These are phyloP conservation scores for Pseudococcus jackbeardsleyi DNA, from an alignment of 2,888 invertebrate species.

Conservation along the genomic window DNA sequence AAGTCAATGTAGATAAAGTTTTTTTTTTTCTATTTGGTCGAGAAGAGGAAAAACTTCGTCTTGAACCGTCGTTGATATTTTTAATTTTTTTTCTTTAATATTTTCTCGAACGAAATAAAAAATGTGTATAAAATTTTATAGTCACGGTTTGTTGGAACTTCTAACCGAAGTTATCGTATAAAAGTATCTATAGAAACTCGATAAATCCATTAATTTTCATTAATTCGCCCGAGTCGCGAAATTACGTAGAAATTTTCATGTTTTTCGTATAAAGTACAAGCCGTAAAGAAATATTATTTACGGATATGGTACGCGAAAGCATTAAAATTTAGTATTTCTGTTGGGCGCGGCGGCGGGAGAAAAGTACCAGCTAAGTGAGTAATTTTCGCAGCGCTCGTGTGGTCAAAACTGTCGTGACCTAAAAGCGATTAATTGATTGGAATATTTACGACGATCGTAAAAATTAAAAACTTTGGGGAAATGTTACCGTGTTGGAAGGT, in stretches of 20 bases:
- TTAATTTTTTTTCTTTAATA: slow-evolving; percentile 5
- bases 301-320: background rate
- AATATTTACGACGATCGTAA: background rate
- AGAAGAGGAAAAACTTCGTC: slow-evolving; percentile 11
- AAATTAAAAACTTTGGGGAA: background rate
- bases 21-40: background rate
- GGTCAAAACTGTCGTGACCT: background rate
- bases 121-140: slow-evolving; percentile 30
- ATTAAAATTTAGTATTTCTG: background rate
- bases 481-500: background rate
- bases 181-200: slow-evolving; percentile 33
- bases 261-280: background rate
- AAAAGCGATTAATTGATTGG: background rate
- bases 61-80: slow-evolving; percentile 4
- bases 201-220: slow-evolving; percentile 57
- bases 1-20: slow-evolving; percentile 4
- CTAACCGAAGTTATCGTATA: slow-evolving; percentile 20
- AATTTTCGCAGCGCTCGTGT: background rate
- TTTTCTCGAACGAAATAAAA: background rate
- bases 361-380: background rate
- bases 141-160: slow-evolving; percentile 37
- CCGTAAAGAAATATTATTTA: background rate
- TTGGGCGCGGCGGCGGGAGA: background rate
- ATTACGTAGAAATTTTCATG: slow-evolving; percentile 4
- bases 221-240: slow-evolving; percentile 36